These are phyloP conservation scores for Dasysyrphus tricinctus DNA, from an alignment of 2,888 invertebrate genomes.

Conservation along the genomic window DNA sequence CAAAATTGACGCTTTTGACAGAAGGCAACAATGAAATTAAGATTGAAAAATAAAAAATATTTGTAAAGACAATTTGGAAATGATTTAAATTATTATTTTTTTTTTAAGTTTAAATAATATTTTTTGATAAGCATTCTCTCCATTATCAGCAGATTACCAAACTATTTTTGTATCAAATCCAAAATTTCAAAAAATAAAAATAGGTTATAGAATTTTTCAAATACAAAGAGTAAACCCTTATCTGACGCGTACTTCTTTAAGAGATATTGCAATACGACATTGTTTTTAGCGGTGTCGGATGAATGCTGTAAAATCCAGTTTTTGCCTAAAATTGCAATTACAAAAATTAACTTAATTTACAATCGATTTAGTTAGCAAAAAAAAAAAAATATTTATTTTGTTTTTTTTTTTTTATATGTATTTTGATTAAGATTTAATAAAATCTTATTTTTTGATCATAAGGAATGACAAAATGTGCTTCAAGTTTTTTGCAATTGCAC, in stretches of 20 bases:
- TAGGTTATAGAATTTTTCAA: conserved; percentile 65
- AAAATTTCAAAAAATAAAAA: conserved; percentile 35
- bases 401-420: conserved; percentile 25
- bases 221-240: conserved; percentile 77
- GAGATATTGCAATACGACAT: conserved; percentile 95
- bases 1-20: conserved; percentile 57
- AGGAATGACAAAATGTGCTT: conserved; percentile 6
- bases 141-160: conserved; percentile 52
- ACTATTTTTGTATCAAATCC: conserved; percentile 45
- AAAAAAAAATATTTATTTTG: conserved; percentile 19
- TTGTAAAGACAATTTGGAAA: conserved; percentile 40
- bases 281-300: conserved; percentile 90
- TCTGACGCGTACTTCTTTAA: conserved; percentile 90
- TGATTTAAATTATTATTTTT: background rate
- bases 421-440: conserved; percentile 20
- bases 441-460: conserved; percentile 2
- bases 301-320: conserved; percentile 98
- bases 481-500: conserved; percentile 29
- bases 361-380: conserved; percentile 67
- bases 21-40: conserved; percentile 50
- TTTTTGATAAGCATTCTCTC: conserved; percentile 4
- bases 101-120: background rate
- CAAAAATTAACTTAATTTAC: conserved; percentile 83
- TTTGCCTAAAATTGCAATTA: conserved; percentile 88
- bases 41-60: conserved; percentile 33